Evolutionary conservation across 2,113 vertebrate genomes (phyloP).

Genomic region (Siniperca knerii): DNA sequence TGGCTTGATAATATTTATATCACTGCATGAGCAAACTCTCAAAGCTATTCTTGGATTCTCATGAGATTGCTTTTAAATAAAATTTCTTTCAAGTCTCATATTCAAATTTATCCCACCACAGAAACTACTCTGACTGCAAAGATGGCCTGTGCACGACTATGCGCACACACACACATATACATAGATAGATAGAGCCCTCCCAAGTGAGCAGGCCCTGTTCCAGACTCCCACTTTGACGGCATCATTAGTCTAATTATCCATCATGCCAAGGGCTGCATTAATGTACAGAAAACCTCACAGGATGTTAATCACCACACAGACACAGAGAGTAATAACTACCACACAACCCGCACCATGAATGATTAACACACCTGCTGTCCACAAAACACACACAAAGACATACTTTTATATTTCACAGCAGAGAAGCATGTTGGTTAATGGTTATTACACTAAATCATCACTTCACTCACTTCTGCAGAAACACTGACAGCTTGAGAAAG

Average conservation of each 20-base stretch:
- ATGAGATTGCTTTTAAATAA: constrained; percentile 60
- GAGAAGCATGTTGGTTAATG: constrained; percentile 6
- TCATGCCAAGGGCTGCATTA: constrained; percentile 76
- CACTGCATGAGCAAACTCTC: constrained; percentile 40
- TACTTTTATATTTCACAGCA: constrained; percentile 25
- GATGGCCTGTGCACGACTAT: constrained; percentile 31
- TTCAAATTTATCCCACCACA: constrained; percentile 62
- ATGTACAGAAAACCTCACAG: constrained; percentile 74
- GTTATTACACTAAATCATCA: constrained; percentile 1
- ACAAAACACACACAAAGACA: constrained; percentile 41
- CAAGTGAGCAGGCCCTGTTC: constrained; percentile 61
- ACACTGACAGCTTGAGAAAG: constrained; percentile 2
- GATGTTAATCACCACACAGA: constrained; percentile 75
- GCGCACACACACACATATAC: not conserved
- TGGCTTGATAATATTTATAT: constrained; percentile 42
- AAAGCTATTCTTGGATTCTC: constrained; percentile 60
- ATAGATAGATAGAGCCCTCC: constrained; percentile 27
- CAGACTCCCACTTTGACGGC: constrained; percentile 76
- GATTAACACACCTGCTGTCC: constrained; percentile 54
- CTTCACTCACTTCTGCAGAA: constrained; percentile 6
- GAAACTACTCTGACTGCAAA: constrained; percentile 58
- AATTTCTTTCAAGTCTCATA: constrained; percentile 64
- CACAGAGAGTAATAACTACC: constrained; percentile 61
- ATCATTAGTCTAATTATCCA: constrained; percentile 86
- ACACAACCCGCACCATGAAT: constrained; percentile 45